These are phyloP conservation scores for Bombus pyrosoma DNA, from an alignment of 1,140 invertebrate genomes.

Conservation along the genomic window DNA sequence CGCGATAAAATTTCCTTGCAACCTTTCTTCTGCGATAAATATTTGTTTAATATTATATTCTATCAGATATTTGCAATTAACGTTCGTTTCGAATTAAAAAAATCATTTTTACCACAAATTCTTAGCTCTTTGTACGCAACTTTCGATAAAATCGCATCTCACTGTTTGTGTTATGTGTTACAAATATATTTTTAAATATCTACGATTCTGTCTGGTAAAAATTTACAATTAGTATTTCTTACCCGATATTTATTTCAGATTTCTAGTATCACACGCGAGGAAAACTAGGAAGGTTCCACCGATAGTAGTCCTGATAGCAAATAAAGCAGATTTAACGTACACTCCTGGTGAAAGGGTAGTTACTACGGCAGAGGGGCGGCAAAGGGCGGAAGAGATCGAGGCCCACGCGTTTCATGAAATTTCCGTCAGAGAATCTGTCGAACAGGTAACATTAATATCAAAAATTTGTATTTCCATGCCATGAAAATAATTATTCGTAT, in stretches of 20 bases:
- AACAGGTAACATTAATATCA: constrained; percentile 84
- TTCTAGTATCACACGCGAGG: constrained; percentile 78
- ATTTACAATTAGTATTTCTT: not conserved
- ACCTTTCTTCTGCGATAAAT: no score
- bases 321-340: constrained; percentile 89
- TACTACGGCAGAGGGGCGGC: constrained; percentile 86
- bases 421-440: constrained; percentile 91
- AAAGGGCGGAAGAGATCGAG: constrained; percentile 89
- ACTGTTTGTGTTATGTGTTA: fast-evolving
- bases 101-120: no score
- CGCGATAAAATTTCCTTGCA: no score
- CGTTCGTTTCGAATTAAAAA: no score
- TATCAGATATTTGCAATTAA: no score
- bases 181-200: not conserved
- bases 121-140: no score
- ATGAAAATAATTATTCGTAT: not conserved
- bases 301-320: constrained; percentile 89
- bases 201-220: not conserved
- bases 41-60: no score
- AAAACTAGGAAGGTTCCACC: constrained; percentile 85
- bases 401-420: constrained; percentile 93
- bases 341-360: constrained; percentile 89
- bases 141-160: no score
- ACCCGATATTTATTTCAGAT: constrained; percentile 33
- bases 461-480: not conserved